These are phyloP conservation scores for Rhagoletis pomonella DNA, from an alignment of 1,140 invertebrate genomes.

Conservation along the genomic window DNA sequence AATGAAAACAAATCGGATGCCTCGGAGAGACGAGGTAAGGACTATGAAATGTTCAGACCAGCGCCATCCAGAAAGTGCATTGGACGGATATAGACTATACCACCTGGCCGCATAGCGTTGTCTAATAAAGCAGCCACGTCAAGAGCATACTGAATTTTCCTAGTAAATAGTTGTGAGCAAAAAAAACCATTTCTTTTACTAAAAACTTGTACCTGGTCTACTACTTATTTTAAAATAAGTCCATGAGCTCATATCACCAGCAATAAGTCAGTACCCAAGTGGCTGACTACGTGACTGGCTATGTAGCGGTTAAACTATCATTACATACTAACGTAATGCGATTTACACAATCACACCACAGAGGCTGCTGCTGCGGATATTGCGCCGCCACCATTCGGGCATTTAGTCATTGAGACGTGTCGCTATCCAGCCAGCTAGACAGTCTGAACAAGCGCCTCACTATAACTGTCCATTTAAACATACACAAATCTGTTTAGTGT, in stretches of 20 bases:
- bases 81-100: too few relatives aligned
- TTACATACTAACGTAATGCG: not conserved
- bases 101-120: too few relatives aligned
- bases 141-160: too few relatives aligned
- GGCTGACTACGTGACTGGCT: not conserved
- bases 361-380: not conserved
- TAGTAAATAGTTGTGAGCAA: too few relatives aligned
- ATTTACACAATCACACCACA: not conserved
- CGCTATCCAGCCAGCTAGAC: not conserved
- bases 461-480: not conserved
- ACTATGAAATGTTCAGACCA: too few relatives aligned
- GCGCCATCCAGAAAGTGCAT: too few relatives aligned
- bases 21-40: too few relatives aligned
- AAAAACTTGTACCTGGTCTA: too few relatives aligned
- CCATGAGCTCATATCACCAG: not conserved
- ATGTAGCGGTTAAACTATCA: not conserved
- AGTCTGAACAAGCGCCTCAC: not conserved
- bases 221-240: too few relatives aligned
- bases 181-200: too few relatives aligned
- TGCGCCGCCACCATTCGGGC: not conserved
- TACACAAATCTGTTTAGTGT: not conserved
- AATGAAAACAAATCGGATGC: too few relatives aligned
- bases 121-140: too few relatives aligned
- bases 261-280: conserved; percentile 22
- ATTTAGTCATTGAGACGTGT: not conserved